Evolutionary conservation across 2,797 vertebrate genomes (phyloP), one percentile per base, ranked within the genome.

Genomic region (Onychomys arenicola): DNA sequence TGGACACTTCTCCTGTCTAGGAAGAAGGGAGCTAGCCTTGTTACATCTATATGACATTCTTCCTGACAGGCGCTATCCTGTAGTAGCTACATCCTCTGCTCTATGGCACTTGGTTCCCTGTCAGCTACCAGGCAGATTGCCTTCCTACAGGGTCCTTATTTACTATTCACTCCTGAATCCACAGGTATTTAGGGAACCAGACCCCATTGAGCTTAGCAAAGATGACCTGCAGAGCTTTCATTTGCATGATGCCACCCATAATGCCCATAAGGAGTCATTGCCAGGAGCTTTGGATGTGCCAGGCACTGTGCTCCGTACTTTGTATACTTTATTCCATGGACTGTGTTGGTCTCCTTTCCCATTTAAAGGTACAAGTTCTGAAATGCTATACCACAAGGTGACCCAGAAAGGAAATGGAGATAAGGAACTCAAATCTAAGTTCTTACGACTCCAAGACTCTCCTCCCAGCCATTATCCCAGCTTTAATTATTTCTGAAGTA

Each of bases 401-500:
- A 96, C 49, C 76, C 43, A 29, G 55, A 32, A 43, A 93, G 57
- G 71, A 84, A 89, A 95, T 5, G 5, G 78, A 96, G 76, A 85
- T 85, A 52, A 63, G 67, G 40, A 43, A 80, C 19, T 55, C 63
- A 83, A 61, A 65, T 59, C 77, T 69, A 96, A 84, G 80, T 57
- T 71, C 8, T 19, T 77, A 69, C 57, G n/a, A 83, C 37, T 67
- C 82, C 27, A 71, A 90, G 61, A 23, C 43, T 29, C 19, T 84
- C 87, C 32, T 93, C 85, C 85, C 57, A 89, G 85, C 88, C 89
- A 63, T 89, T 93, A 90, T n/a, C 90, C 49, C n/a, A 29, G 92
- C 57, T 91, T 83, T 91, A 87, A 63, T 80, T 90, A 89, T 76
- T 91, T 92, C 75, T 21, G 2, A 92, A 69, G 80, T 59, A 76